These are phyloP conservation scores for Xenopus laevis DNA, from an alignment of 2,113 vertebrate genomes.

Conservation along the genomic window DNA sequence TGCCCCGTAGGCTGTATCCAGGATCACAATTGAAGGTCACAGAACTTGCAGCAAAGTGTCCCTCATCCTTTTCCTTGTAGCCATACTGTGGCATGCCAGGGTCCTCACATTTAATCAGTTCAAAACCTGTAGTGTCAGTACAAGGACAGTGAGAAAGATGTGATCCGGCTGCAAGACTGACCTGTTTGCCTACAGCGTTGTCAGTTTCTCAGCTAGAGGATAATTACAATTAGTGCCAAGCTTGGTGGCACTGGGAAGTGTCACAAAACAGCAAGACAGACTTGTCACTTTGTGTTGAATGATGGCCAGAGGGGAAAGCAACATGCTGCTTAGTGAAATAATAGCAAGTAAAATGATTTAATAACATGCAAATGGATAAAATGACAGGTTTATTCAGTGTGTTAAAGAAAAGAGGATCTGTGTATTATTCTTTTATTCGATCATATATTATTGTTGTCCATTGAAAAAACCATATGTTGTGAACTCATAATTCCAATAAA, in stretches of 20 bases:
- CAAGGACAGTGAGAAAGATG: slow-evolving; percentile 25
- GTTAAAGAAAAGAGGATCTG: too few relatives aligned
- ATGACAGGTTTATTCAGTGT: too few relatives aligned
- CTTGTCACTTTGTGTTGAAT: slow-evolving; percentile 5
- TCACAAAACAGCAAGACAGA: background rate
- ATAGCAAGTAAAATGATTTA: background rate
- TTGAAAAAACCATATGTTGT: too few relatives aligned
- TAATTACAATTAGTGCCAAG: slow-evolving; percentile 34
- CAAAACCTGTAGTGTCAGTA: slow-evolving; percentile 75
- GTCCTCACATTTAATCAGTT: slow-evolving; percentile 93
- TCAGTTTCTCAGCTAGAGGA: slow-evolving; percentile 27
- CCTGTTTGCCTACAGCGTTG: slow-evolving; percentile 11
- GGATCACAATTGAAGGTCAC: slow-evolving; percentile 91
- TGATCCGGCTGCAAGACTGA: slow-evolving; percentile 14
- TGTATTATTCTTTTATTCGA: too few relatives aligned
- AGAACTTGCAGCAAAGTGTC: slow-evolving; percentile 90
- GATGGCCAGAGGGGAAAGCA: slow-evolving; percentile 8
- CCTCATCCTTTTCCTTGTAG: slow-evolving; percentile 88
- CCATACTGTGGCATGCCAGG: slow-evolving; percentile 90
- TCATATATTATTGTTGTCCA: too few relatives aligned
- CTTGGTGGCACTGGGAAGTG: slow-evolving; percentile 12
- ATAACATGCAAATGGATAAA: background rate
- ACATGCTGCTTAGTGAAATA: background rate
- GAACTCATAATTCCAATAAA: too few relatives aligned
- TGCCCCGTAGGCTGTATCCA: slow-evolving; percentile 84